A percentile compares a stretch with the other conserved stretches of the same genome.
These are phyloP conservation scores for Sinohyriopsis cumingii DNA, from an alignment of 2,888 invertebrate species.

Conservation along the genomic window DNA sequence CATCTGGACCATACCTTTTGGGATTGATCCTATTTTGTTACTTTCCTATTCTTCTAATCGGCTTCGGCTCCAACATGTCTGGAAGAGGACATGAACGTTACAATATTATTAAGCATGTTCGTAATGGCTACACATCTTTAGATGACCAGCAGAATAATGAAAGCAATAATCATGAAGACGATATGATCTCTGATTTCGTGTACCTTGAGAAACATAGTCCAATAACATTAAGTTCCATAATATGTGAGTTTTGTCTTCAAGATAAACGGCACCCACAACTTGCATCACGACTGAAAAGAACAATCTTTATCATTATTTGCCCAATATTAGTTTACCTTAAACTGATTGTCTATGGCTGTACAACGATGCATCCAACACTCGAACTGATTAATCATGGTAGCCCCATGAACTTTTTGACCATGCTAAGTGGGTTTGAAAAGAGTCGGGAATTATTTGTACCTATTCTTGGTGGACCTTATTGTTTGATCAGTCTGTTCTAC, in stretches of 20 bases:
- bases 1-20: too few species aligned
- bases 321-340: conserved; percentile 18
- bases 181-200: conserved; percentile 10
- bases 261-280: conserved; percentile 8
- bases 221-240: conserved; percentile 11
- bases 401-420: conserved; percentile 27
- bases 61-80: too few species aligned
- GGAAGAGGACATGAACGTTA: too few species aligned
- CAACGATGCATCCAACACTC: conserved; percentile 5
- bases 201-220: conserved; percentile 16
- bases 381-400: conserved; percentile 19
- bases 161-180: too few species aligned
- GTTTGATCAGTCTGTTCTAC: conserved; percentile 13
- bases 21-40: too few species aligned
- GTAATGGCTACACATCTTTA: too few species aligned
- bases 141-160: too few species aligned
- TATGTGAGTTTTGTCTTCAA: conserved; percentile 17
- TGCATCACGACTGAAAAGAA: conserved; percentile 17
- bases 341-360: conserved; percentile 12
- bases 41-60: too few species aligned
- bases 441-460: conserved; percentile 20
- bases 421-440: conserved; percentile 24
- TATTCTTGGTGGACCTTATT: conserved; percentile 22
- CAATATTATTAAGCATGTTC: too few species aligned
- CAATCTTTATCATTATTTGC: conserved; percentile 9